Conservation (phyloP, 2,888 invertebrate genomes). For the Chouioia cunea region DNA sequence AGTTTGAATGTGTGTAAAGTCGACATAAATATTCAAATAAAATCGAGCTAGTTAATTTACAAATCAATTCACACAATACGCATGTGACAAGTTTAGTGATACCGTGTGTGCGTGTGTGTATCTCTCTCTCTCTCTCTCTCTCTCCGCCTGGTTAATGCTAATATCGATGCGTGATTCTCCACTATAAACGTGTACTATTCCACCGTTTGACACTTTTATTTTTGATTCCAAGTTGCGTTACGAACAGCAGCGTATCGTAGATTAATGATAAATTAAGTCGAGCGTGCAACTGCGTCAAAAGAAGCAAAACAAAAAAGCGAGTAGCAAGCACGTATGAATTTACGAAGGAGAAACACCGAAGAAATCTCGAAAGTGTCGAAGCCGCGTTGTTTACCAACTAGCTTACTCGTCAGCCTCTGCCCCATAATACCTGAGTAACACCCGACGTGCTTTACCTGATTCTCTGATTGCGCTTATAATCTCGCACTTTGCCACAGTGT, state of each 20-base stretch:
- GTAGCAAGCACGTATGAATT: slow-evolving; percentile 27
- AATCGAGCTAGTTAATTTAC: slow-evolving; percentile 4
- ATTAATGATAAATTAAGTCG: neutral
- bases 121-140: no score
- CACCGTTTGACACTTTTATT: slow-evolving; percentile 2
- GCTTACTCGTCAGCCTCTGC: slow-evolving; percentile 19
- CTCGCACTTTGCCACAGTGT: slow-evolving; percentile 21
- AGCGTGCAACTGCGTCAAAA: neutral
- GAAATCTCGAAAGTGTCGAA: slow-evolving; percentile 34
- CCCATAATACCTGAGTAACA: slow-evolving; percentile 23
- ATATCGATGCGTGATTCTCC: no score
- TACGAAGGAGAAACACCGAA: slow-evolving; percentile 29
- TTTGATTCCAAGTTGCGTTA: neutral
- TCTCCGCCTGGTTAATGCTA: no score
- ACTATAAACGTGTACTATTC: neutral
- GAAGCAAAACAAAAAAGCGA: neutral
- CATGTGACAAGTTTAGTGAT: slow-evolving; percentile 24
- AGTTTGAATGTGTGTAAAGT: slow-evolving; percentile 37
- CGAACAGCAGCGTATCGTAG: no score
- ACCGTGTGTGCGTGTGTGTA: slow-evolving; percentile 47
- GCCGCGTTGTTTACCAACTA: neutral
- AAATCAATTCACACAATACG: slow-evolving; percentile 18
- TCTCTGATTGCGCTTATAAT: neutral
- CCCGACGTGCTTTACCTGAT: neutral
- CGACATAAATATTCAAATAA: slow-evolving; percentile 35